These are phyloP conservation scores for Dicyrtomina minuta DNA, from an alignment of 2,888 invertebrate species.

Conservation along the genomic window DNA sequence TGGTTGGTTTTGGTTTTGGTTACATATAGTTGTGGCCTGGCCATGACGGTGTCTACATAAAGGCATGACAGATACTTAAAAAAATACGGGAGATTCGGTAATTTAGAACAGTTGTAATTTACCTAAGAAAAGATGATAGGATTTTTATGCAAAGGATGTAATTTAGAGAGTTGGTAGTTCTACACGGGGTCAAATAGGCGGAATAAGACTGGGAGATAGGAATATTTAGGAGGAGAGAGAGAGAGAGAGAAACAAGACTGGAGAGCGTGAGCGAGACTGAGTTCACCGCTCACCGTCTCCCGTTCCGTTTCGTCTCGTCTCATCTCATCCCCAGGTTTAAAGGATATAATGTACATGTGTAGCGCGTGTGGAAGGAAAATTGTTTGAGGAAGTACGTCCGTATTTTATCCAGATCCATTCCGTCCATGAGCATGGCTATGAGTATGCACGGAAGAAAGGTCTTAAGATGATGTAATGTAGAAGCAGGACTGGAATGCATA, in stretches of 20 bases:
- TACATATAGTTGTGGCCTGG: no score
- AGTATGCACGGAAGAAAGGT: no score
- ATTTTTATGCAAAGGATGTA: conserved; percentile 30
- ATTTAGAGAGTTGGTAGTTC: neutral
- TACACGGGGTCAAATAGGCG: neutral
- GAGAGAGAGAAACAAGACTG: neutral
- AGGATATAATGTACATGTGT: no score
- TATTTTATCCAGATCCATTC: conserved; percentile 18
- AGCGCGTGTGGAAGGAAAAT: conserved; percentile 22
- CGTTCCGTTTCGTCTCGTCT: no score
- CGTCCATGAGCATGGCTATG: no score
- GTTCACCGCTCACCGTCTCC: no score
- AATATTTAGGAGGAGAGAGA: neutral
- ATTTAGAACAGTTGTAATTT: conserved; percentile 34
- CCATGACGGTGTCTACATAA: no score
- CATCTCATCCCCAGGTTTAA: no score
- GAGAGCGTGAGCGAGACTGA: neutral
- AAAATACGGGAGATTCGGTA: conserved; percentile 14
- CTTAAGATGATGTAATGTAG: no score
- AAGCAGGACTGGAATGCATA: no score
- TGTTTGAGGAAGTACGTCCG: conserved; percentile 5
- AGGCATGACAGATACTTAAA: no score
- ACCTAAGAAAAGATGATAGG: conserved; percentile 28
- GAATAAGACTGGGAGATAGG: no score
- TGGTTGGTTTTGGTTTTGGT: neutral